phyloP scores from a whole-genome alignment of 2,888 invertebrate genomes.

The Apodemia hepburni region DNA sequence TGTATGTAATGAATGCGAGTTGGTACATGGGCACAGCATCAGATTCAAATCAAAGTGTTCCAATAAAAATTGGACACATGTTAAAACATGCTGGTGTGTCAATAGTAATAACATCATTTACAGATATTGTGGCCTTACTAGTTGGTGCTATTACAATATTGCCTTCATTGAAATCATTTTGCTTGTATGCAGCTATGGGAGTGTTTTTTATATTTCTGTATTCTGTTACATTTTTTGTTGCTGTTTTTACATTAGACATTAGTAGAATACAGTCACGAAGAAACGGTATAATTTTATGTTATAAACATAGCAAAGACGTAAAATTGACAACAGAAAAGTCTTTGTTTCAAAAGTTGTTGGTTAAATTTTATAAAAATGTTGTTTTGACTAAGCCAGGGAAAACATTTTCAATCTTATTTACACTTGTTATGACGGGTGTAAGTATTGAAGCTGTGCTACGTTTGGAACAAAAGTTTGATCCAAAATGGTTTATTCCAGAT shows the following conservation, averaged over 20 bases:
- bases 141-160: conserved; percentile 90
- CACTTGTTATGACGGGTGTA: conserved; percentile 79
- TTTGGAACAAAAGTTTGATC: conserved; percentile 89
- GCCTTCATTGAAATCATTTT: conserved; percentile 90
- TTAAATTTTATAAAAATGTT: conserved; percentile 81
- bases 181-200: conserved; percentile 89
- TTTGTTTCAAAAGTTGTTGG: conserved; percentile 79
- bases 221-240: conserved; percentile 90
- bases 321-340: conserved; percentile 77
- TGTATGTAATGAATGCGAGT: too few relatives aligned
- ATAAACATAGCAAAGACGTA: conserved; percentile 79
- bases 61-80: conserved; percentile 84
- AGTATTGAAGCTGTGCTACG: conserved; percentile 82
- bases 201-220: conserved; percentile 88
- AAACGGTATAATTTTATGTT: conserved; percentile 85
- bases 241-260: conserved; percentile 87
- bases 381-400: conserved; percentile 85
- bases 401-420: conserved; percentile 80
- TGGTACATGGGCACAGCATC: too few relatives aligned
- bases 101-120: conserved; percentile 90
- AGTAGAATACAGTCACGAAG: conserved; percentile 80
- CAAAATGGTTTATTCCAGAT: conserved; percentile 88
- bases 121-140: conserved; percentile 89
- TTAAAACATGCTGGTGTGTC: conserved; percentile 91
- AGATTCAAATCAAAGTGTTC: conserved; percentile 73